These are phyloP conservation scores for Sabatieria punctata DNA, from an alignment of 2,888 invertebrate genomes.

Conservation along the genomic window DNA sequence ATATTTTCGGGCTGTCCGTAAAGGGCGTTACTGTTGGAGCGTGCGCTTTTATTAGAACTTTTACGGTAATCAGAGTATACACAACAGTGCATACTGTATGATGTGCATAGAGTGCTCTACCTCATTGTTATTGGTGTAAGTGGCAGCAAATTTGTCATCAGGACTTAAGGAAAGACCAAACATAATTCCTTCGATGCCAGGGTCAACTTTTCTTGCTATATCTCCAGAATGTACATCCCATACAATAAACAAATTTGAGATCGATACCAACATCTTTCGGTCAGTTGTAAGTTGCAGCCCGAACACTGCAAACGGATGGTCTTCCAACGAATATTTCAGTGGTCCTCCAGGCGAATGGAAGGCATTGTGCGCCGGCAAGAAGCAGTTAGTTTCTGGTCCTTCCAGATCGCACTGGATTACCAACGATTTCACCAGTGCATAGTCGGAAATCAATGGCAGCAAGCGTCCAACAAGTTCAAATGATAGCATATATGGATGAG, in stretches of 20 bases:
- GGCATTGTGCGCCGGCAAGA: slow-evolving; percentile 83
- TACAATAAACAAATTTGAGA: slow-evolving; percentile 87
- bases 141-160: slow-evolving; percentile 86
- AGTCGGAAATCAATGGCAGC: slow-evolving; percentile 65
- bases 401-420: slow-evolving; percentile 74
- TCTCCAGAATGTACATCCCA: slow-evolving; percentile 93
- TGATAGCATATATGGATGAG: slow-evolving; percentile 85
- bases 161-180: slow-evolving; percentile 75
- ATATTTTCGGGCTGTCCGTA: no score
- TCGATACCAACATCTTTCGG: slow-evolving; percentile 77
- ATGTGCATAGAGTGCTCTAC: no score
- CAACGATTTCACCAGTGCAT: slow-evolving; percentile 62
- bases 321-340: slow-evolving; percentile 88
- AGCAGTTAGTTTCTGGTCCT: slow-evolving; percentile 69
- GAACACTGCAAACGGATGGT: slow-evolving; percentile 92
- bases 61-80: no score
- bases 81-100: no score
- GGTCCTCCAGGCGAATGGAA: slow-evolving; percentile 97
- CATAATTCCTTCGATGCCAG: slow-evolving; percentile 87
- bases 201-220: slow-evolving; percentile 67
- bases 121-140: slow-evolving; percentile 87
- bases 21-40: no score
- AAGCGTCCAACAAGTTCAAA: slow-evolving; percentile 80
- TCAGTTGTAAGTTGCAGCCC: slow-evolving; percentile 74
- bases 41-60: no score